phyloP scores from a whole-genome alignment of 2,113 vertebrate genomes.

The Oenanthe oenanthe region DNA sequence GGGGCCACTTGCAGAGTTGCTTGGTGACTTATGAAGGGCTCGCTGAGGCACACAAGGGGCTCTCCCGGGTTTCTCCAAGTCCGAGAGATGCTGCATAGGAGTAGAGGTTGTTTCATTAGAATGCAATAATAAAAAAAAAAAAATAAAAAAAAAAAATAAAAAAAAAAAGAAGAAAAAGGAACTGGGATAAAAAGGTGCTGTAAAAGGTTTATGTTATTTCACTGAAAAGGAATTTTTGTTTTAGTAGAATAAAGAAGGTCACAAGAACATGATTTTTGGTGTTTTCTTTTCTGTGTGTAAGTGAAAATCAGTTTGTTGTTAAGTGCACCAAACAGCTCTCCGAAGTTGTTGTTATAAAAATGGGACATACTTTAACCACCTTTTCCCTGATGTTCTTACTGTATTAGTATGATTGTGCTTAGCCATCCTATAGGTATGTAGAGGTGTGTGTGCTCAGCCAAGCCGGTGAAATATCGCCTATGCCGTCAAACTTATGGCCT shows the following conservation, averaged over 20 bases:
- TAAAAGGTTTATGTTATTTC: background rate
- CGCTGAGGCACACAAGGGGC: too few relatives aligned
- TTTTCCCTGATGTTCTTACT: background rate
- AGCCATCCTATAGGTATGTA: background rate
- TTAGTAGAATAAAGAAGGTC: background rate
- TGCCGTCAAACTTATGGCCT: background rate
- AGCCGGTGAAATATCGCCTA: background rate
- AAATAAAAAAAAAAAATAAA: background rate
- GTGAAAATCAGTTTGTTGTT: background rate
- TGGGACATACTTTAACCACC: background rate
- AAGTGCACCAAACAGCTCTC: background rate
- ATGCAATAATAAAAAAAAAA: too few relatives aligned
- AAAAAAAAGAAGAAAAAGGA: rapidly evolving
- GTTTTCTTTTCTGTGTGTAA: background rate
- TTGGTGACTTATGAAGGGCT: background rate
- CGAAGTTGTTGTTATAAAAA: background rate
- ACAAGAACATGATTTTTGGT: background rate
- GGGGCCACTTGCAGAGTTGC: background rate
- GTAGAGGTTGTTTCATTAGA: background rate
- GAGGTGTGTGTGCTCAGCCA: background rate
- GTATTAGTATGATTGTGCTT: background rate
- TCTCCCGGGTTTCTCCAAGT: background rate
- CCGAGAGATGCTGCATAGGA: background rate
- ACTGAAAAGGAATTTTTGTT: background rate
- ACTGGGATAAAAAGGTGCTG: background rate